These are phyloP conservation scores for Galagoides demidoff DNA, from an alignment of 2,797 vertebrate genomes.

Conservation along the genomic window DNA sequence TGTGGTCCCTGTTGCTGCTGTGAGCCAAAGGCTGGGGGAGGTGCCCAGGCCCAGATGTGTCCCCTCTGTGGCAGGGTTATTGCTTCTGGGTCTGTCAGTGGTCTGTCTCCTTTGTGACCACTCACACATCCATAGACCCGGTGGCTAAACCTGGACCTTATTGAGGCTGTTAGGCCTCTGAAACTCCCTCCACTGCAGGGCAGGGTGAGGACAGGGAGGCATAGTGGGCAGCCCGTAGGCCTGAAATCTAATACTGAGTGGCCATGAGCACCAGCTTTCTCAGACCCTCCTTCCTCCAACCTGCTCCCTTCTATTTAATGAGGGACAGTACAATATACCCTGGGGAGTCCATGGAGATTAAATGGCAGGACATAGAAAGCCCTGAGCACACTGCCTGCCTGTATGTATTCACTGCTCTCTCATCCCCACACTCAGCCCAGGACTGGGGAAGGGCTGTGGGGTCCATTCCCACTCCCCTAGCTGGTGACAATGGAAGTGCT, in stretches of 20 bases:
- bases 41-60: background rate
- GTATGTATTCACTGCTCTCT: rapidly evolving
- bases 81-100: background rate
- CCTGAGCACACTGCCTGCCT: too few relatives aligned
- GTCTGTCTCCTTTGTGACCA: background rate
- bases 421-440: rapidly evolving
- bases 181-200: background rate
- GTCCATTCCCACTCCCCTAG: background rate
- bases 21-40: background rate
- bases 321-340: too few relatives aligned
- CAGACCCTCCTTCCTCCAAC: background rate
- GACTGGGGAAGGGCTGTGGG: background rate
- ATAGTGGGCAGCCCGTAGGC: background rate
- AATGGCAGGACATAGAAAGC: background rate
- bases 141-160: background rate
- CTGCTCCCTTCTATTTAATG: background rate
- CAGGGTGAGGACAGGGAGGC: background rate
- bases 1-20: background rate
- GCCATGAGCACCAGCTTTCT: background rate
- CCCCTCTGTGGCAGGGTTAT: background rate
- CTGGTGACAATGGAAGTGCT: background rate
- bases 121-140: background rate
- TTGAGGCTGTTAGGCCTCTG: background rate
- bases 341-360: background rate
- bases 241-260: background rate